These are phyloP conservation scores for Leptocoma aspasia DNA, from an alignment of 2,113 vertebrate genomes.

Conservation along the genomic window DNA sequence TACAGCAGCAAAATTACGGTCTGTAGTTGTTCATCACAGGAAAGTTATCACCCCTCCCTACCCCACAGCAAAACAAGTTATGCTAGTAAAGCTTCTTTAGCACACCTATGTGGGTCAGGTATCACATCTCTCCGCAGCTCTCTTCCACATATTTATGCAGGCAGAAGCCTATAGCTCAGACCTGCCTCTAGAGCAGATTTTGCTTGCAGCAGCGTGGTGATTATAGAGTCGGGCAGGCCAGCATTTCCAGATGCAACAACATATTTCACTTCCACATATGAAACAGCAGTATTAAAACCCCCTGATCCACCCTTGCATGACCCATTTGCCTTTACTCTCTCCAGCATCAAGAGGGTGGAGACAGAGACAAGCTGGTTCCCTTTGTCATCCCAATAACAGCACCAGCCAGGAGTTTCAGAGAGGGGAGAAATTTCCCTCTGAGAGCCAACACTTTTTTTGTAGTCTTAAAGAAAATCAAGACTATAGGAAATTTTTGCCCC, in stretches of 20 bases:
- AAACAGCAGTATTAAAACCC: slow-evolving; percentile 31
- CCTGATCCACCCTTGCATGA: slow-evolving; percentile 42
- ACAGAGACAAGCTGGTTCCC: not conserved
- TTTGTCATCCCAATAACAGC: not conserved
- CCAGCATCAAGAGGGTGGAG: slow-evolving; percentile 6
- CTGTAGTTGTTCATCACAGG: slow-evolving; percentile 15
- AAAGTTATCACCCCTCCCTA: slow-evolving; percentile 50
- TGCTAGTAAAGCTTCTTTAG: slow-evolving; percentile 41
- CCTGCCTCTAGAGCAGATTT: slow-evolving; percentile 9
- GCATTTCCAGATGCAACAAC: slow-evolving; percentile 55
- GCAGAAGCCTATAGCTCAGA: not conserved
- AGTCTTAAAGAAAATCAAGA: not conserved
- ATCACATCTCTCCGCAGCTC: not conserved
- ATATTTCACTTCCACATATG: slow-evolving; percentile 45
- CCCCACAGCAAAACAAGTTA: slow-evolving; percentile 29
- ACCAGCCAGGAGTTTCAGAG: not conserved
- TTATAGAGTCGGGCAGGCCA: slow-evolving; percentile 42
- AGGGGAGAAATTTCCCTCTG: not conserved
- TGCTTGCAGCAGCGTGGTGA: slow-evolving; percentile 15
- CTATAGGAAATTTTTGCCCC: not conserved
- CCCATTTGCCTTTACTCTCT: slow-evolving; percentile 48
- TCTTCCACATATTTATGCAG: slow-evolving; percentile 38
- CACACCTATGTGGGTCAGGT: slow-evolving; percentile 54
- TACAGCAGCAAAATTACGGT: not conserved
- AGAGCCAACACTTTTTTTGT: not conserved